Evolutionary conservation across 2,113 vertebrate species (phyloP).

Genomic region (Barnardius zonarius): DNA sequence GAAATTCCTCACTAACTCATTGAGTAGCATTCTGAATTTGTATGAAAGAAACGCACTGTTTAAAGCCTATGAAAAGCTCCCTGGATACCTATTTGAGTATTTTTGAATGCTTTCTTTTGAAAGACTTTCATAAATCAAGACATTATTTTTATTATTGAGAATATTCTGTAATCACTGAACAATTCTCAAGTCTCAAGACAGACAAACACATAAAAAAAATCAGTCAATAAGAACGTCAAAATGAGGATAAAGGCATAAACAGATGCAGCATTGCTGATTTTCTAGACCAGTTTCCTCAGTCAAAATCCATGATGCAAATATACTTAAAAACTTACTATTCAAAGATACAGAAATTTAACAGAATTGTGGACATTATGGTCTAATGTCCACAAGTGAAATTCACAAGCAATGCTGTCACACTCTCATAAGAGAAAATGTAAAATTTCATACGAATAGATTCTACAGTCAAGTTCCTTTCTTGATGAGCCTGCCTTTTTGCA

Average conservation of each 20-base stretch:
- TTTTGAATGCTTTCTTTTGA: neutral
- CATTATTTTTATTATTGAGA: neutral
- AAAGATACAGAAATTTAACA: neutral
- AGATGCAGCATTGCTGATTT: conserved; percentile 2
- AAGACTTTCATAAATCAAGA: neutral
- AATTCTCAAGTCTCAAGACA: neutral
- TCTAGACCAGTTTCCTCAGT: conserved; percentile 3
- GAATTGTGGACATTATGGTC: neutral
- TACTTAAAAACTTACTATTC: neutral
- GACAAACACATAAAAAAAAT: neutral
- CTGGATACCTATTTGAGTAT: neutral
- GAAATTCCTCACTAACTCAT: neutral
- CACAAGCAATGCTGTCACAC: neutral
- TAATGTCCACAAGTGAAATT: conserved; percentile 44
- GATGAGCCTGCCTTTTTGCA: neutral
- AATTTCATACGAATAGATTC: neutral
- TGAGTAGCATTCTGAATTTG: neutral
- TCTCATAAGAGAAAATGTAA: neutral
- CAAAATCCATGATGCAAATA: conserved; percentile 1
- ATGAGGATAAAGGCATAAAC: conserved; percentile 45
- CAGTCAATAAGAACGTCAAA: conserved; percentile 20
- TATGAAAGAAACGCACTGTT: neutral
- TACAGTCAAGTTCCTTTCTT: neutral
- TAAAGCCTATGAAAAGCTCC: neutral
- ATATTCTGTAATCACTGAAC: neutral